Conservation (phyloP, 2,113 vertebrate genomes). For the Argyrosomus japonicus region DNA sequence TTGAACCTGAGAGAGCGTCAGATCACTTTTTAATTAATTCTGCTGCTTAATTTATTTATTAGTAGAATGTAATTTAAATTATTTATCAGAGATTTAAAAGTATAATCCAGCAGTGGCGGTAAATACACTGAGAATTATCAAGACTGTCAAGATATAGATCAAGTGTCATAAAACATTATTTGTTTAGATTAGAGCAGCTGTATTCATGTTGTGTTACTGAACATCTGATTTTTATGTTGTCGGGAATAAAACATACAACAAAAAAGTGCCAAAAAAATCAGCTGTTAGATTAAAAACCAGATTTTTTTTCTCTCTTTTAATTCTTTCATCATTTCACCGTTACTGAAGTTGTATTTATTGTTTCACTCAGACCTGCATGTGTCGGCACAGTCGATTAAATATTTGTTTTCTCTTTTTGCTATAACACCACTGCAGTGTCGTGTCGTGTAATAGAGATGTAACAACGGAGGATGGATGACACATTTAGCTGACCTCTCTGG, state of each 20-base stretch:
- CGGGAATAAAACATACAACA: background rate
- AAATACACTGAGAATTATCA: background rate
- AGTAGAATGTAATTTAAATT: background rate
- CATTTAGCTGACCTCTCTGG: background rate
- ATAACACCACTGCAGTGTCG: conserved; percentile 6
- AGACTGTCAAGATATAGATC: background rate
- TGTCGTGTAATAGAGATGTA: background rate
- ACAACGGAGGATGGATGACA: background rate
- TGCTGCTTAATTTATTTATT: conserved; percentile 5
- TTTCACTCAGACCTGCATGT: background rate
- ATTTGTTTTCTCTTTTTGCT: background rate
- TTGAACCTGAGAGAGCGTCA: background rate
- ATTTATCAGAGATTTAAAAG: conserved; percentile 6
- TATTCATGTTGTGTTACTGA: background rate
- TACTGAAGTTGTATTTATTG: conserved; percentile 27
- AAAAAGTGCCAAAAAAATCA: conserved; percentile 1
- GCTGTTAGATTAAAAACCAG: background rate
- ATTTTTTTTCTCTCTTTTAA: background rate
- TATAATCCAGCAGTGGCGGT: background rate
- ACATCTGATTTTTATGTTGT: background rate
- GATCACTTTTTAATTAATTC: background rate
- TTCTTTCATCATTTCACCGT: background rate
- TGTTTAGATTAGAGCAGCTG: background rate
- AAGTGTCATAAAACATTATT: background rate
- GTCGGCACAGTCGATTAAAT: background rate